Conservation (phyloP, 2,797 vertebrate species). For the Erpetoichthys calabaricus region DNA sequence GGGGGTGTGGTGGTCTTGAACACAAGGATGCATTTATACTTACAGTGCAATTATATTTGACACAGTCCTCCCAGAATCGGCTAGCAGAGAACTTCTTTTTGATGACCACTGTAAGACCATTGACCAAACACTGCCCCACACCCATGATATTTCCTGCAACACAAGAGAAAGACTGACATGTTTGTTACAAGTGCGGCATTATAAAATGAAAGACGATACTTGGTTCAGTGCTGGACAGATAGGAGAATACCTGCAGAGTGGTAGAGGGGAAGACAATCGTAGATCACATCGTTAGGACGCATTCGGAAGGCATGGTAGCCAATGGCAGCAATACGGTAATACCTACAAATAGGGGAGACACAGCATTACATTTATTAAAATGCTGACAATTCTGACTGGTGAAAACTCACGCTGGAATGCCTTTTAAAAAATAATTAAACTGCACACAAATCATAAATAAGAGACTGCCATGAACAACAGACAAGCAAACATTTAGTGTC, state of each 20-base stretch:
- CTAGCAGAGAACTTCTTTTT: constrained; percentile 77
- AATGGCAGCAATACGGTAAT: constrained; percentile 79
- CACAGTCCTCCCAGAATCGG: constrained; percentile 76
- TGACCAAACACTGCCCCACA: constrained; percentile 70
- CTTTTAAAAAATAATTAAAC: background rate
- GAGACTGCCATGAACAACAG: no score
- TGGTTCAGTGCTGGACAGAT: background rate
- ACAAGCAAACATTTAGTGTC: no score
- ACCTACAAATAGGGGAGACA: constrained; percentile 37
- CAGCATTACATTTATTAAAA: no score
- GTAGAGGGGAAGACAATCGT: constrained; percentile 80
- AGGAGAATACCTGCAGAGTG: constrained; percentile 65
- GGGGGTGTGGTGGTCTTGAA: background rate
- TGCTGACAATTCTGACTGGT: background rate
- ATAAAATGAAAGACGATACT: background rate
- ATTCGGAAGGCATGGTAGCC: constrained; percentile 68
- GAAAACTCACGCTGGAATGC: background rate
- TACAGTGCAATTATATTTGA: constrained; percentile 73
- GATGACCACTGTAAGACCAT: constrained; percentile 70
- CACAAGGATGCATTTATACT: constrained; percentile 21
- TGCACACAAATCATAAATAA: no score
- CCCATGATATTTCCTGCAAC: constrained; percentile 73
- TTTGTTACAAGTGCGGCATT: background rate
- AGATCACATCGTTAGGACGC: constrained; percentile 56
- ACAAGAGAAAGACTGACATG: background rate